Conservation (phyloP, 2,888 invertebrate species). For the Bembecia ichneumoniformis region DNA sequence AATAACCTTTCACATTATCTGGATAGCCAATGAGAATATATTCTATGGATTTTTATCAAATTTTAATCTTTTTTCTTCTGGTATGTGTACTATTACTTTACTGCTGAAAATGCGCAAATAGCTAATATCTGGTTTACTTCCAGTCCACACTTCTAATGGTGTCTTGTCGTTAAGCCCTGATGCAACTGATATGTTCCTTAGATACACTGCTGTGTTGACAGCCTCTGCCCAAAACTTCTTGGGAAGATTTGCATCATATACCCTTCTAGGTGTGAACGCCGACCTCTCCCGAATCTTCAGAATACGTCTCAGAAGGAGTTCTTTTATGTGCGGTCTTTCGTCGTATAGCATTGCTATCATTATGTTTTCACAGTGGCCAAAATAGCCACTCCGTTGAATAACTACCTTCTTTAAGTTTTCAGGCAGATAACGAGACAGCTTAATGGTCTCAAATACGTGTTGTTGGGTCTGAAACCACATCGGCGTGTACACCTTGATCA, state of each 20-base stretch:
- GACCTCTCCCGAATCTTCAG: conserved; percentile 1
- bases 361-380: conserved; percentile 16
- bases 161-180: conserved; percentile 7
- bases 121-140: conserved; percentile 6
- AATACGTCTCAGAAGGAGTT: conserved; percentile 1
- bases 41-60: background rate
- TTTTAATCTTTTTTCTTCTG: background rate
- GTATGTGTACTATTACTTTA: background rate
- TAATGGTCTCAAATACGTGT: conserved; percentile 1
- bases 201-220: background rate
- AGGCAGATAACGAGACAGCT: conserved; percentile 2
- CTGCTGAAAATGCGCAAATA: conserved; percentile 1
- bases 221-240: background rate
- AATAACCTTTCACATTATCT: background rate
- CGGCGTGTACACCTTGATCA: conserved; percentile 3
- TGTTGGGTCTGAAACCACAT: conserved; percentile 5
- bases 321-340: conserved; percentile 1
- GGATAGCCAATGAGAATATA: background rate
- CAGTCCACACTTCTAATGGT: conserved; percentile 5
- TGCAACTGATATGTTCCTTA: conserved; percentile 2
- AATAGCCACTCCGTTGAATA: conserved; percentile 8
- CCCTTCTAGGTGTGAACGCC: background rate
- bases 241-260: background rate
- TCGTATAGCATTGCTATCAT: conserved; percentile 10
- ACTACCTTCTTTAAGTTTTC: conserved; percentile 1